These are phyloP conservation scores for Zaprionus obscuricornis DNA, from an alignment of 2,888 invertebrate genomes.

Conservation along the genomic window DNA sequence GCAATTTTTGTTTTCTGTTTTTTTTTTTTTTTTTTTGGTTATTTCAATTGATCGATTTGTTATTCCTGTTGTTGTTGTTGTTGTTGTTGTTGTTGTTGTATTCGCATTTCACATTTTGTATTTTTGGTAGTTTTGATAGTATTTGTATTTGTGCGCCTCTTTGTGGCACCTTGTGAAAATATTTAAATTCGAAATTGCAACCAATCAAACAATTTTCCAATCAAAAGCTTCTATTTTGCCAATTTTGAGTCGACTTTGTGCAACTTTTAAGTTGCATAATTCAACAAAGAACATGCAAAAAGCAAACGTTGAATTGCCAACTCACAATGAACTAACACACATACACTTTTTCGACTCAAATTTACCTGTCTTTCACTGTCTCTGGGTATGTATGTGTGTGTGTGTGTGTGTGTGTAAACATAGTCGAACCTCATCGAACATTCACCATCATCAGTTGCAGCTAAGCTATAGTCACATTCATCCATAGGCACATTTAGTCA, in stretches of 20 bases:
- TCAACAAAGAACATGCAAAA: conserved; percentile 73
- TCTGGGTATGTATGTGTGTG: too few relatives aligned
- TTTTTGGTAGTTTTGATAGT: too few relatives aligned
- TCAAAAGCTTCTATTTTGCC: conserved; percentile 72
- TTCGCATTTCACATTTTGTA: too few relatives aligned
- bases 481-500: too few relatives aligned
- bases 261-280: conserved; percentile 78
- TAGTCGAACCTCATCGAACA: too few relatives aligned
- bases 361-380: too few relatives aligned
- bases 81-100: too few relatives aligned
- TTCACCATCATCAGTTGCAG: too few relatives aligned
- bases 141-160: conserved; percentile 25
- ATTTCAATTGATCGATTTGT: background rate
- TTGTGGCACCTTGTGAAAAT: conserved; percentile 70
- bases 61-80: background rate
- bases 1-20: conserved; percentile 20
- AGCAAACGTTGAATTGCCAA: conserved; percentile 27
- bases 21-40: background rate
- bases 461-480: too few relatives aligned
- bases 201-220: conserved; percentile 78
- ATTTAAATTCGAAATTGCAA: conserved; percentile 78
- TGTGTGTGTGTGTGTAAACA: too few relatives aligned
- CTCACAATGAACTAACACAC: background rate
- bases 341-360: too few relatives aligned
- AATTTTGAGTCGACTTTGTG: conserved; percentile 69